These are phyloP conservation scores for Tetraodon nigroviridis DNA, from an alignment of 2,113 vertebrate genomes.

Conservation along the genomic window DNA sequence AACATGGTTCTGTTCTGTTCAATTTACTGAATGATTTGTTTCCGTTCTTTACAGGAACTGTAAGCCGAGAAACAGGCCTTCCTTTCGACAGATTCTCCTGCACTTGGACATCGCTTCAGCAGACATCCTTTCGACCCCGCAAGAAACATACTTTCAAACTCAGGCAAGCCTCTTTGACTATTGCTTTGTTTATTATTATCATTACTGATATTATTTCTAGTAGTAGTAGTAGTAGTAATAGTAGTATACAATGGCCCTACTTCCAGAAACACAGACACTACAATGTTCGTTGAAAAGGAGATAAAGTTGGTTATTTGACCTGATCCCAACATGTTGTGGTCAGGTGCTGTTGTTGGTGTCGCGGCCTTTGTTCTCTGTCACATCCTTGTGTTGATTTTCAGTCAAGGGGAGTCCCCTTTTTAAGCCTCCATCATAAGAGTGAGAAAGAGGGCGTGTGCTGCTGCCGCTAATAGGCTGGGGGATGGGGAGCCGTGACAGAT, in stretches of 20 bases:
- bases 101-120: slow-evolving; percentile 96
- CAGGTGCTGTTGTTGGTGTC: slow-evolving; percentile 32
- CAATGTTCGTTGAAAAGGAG: not conserved
- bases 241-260: too few relatives aligned
- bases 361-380: slow-evolving; percentile 28
- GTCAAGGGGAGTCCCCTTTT: slow-evolving; percentile 27
- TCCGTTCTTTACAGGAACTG: slow-evolving; percentile 81
- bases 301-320: not conserved
- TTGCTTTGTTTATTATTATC: not conserved
- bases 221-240: too few relatives aligned
- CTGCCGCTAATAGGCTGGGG: slow-evolving; percentile 20
- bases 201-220: too few relatives aligned
- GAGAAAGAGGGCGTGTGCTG: slow-evolving; percentile 17
- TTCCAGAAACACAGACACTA: not conserved
- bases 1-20: not conserved
- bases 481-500: slow-evolving; percentile 25
- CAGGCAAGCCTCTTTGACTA: slow-evolving; percentile 71
- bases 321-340: slow-evolving; percentile 43
- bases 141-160: slow-evolving; percentile 96
- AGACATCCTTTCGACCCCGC: slow-evolving; percentile 90
- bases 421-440: slow-evolving; percentile 15
- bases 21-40: not conserved
- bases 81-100: slow-evolving; percentile 93
- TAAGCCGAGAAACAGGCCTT: slow-evolving; percentile 92
- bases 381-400: slow-evolving; percentile 32